Evolutionary conservation across 2,888 invertebrate genomes (phyloP), one percentile per base, ranked within the genome.

Genomic region (Eulithis prunata): DNA sequence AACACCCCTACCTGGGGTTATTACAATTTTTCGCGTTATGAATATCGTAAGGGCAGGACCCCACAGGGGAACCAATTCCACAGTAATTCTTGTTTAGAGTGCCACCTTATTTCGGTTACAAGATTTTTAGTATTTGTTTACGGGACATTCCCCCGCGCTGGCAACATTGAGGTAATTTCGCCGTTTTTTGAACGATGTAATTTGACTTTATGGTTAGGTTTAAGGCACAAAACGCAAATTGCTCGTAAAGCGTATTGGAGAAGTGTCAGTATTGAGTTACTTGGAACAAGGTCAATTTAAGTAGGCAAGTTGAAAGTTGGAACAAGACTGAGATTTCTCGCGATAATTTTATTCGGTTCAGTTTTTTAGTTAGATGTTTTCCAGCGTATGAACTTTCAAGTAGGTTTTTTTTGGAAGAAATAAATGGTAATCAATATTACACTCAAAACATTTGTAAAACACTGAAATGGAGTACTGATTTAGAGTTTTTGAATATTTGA

Each of bases 1-100:
- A 21, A 21, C 21, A 82, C 59, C 66, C 62, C 56, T 63, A 59
- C 56, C 53, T 84, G 86, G 85, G 91, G 91, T 91, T 91, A 93
- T 93, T 93, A 93, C 91, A 93, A 93, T 93, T 93, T 93, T 89
- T 89, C 90, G 89, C 91, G 85, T 93, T 93, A 93, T 93, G 93
- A 93, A 93, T 93, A 93, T 90, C 89, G 86, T 82, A 78, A 80
- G 79, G 80, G 82, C 84, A 79, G 81, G 74, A 77, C 81, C 55
- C 83, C 77, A 76, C 54, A 49, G 55, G 67, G 67, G 64, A 68
- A 64, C 67, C 92, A 90, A 92, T 91, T 91, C 86, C 86, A 89
- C 89, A 91, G 91, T 91, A 93, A 91, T 92, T 91, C 92, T 90
- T 92, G 89, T 92, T 93, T 92, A 92, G 91, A 91, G 87, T 89